A percentile compares a stretch with the other conserved stretches of the same genome.
phyloP scores from a whole-genome alignment of 2,888 invertebrate genomes.

The Alsophila aescularia region DNA sequence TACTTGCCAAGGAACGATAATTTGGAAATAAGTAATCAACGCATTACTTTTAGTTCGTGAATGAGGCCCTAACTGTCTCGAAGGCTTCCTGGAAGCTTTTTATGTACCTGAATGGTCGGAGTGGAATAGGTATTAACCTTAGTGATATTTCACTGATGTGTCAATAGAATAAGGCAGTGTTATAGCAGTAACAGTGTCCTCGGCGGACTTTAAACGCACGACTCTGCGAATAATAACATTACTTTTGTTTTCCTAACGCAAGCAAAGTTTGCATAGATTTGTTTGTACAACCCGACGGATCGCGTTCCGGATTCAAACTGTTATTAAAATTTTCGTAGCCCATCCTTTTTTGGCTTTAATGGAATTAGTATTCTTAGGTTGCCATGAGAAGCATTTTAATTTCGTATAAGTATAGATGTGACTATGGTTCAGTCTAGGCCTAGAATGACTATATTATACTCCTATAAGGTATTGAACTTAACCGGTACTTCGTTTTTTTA shows the following conservation, averaged over 20 bases:
- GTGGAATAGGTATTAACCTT: too few species aligned
- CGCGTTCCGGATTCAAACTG: constrained; percentile 53
- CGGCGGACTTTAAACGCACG: constrained; percentile 39
- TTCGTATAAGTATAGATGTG: neutral
- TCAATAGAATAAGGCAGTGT: neutral
- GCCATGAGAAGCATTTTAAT: neutral
- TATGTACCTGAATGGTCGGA: too few species aligned
- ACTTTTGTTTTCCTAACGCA: constrained; percentile 66
- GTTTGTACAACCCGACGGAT: constrained; percentile 48
- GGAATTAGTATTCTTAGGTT: constrained; percentile 27
- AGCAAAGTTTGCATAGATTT: constrained; percentile 57
- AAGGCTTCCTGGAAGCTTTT: too few species aligned
- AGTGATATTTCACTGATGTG: too few species aligned
- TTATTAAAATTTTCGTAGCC: constrained; percentile 71
- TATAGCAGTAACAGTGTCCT: neutral
- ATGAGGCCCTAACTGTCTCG: too few species aligned
- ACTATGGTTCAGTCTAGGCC: neutral
- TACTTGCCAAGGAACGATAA: too few species aligned
- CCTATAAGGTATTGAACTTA: too few species aligned
- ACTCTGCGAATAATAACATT: constrained; percentile 56
- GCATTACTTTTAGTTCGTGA: too few species aligned
- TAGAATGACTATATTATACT: neutral
- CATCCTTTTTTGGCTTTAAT: constrained; percentile 33
- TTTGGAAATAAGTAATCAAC: too few species aligned
- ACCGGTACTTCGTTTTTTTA: too few species aligned